Evolutionary conservation across 2,797 vertebrate species (phyloP).

Genomic region (Steatocranus sp.): DNA sequence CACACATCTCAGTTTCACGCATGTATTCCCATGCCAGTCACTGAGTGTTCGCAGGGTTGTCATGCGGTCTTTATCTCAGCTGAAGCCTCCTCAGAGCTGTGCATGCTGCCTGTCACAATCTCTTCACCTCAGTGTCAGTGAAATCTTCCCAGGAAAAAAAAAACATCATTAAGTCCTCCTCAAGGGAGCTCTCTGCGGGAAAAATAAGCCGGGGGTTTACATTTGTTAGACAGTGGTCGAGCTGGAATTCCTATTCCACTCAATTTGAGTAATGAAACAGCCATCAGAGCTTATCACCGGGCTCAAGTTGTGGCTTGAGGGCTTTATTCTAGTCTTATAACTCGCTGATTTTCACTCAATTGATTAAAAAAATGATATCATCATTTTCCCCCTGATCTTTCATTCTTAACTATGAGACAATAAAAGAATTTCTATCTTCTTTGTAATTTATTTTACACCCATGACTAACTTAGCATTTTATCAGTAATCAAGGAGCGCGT

Average conservation of each 20-base stretch:
- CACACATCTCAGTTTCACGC: background rate
- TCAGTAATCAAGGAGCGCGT: conserved; percentile 7
- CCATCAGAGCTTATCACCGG: conserved; percentile 17
- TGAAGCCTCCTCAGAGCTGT: conserved; percentile 7
- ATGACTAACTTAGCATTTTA: conserved; percentile 23
- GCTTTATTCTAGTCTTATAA: background rate
- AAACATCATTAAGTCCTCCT: conserved; percentile 37
- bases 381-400: background rate
- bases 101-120: conserved; percentile 27
- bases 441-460: conserved; percentile 24
- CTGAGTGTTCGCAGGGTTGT: background rate
- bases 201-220: background rate
- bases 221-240: conserved; percentile 15
- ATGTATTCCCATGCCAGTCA: conserved; percentile 1
- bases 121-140: conserved; percentile 28
- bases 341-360: conserved; percentile 14
- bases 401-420: background rate
- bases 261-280: conserved; percentile 32
- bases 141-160: conserved; percentile 34
- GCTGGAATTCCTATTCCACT: conserved; percentile 24
- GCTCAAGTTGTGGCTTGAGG: background rate
- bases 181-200: background rate
- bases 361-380: conserved; percentile 36
- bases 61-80: conserved; percentile 30
- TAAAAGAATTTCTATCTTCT: conserved; percentile 19